These are phyloP conservation scores for Odobenus rosmarus DNA, from an alignment of 2,113 vertebrate genomes.

Conservation along the genomic window DNA sequence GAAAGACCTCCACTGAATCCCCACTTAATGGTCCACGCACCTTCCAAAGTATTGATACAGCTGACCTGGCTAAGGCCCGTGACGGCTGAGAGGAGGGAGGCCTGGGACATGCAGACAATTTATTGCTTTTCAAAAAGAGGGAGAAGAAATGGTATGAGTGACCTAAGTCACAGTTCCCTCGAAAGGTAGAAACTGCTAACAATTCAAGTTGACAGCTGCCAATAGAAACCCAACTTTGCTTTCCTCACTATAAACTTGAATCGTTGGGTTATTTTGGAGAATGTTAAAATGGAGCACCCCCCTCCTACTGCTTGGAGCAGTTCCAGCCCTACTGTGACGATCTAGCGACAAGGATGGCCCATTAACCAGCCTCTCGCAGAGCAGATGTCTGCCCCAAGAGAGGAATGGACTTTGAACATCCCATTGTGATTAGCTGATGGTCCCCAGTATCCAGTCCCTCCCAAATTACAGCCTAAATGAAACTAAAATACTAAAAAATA, in stretches of 20 bases:
- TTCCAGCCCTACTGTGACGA: background rate
- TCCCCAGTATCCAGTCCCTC: background rate
- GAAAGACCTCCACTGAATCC: background rate
- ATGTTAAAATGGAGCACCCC: background rate
- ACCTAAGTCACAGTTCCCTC: constrained; percentile 60
- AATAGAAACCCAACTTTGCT: background rate
- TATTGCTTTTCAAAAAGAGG: constrained; percentile 57
- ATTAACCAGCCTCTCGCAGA: background rate
- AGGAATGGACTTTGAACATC: background rate
- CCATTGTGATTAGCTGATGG: background rate
- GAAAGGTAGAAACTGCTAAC: constrained; percentile 60
- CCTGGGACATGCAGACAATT: constrained; percentile 38
- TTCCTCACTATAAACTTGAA: constrained; percentile 3
- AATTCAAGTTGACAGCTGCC: constrained; percentile 12
- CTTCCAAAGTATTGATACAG: constrained; percentile 73
- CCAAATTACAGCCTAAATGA: background rate
- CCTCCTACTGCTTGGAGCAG: background rate
- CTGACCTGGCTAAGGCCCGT: constrained; percentile 59
- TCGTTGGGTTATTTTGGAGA: background rate
- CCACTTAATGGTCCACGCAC: constrained; percentile 48
- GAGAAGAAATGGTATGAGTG: constrained; percentile 26
- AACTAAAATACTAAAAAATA: background rate
- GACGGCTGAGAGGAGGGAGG: background rate
- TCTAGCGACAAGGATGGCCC: background rate
- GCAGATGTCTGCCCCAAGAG: background rate